Percentiles rank a stretch among this genome's conserved stretches.
phyloP scores from a whole-genome alignment of 2,797 vertebrate genomes.

The Gallinago stenura region DNA sequence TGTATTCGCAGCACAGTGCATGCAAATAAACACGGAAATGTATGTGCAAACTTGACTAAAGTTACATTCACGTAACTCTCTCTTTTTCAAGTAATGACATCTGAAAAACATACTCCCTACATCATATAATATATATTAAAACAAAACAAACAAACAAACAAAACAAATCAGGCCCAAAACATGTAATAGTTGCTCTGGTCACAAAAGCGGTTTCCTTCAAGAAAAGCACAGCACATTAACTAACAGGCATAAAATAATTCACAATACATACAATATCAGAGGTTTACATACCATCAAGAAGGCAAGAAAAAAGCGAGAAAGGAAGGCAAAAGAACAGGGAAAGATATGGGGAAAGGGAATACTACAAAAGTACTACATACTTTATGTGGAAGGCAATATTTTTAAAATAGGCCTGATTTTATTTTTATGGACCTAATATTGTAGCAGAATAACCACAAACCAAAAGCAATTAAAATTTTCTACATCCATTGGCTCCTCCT shows the following conservation, averaged over 20 bases:
- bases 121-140: background rate
- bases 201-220: constrained; percentile 24
- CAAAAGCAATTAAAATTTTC: background rate
- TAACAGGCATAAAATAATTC: constrained; percentile 66
- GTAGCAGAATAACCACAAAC: constrained; percentile 16
- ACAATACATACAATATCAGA: constrained; percentile 51
- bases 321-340: constrained; percentile 30
- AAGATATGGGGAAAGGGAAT: constrained; percentile 22
- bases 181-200: constrained; percentile 41
- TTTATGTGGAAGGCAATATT: constrained; percentile 19
- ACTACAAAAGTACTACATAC: background rate
- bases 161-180: constrained; percentile 36
- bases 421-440: background rate
- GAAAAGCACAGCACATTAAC: constrained; percentile 65
- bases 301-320: background rate
- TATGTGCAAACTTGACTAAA: background rate
- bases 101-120: background rate
- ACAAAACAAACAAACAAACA: constrained; percentile 55
- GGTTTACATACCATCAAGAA: constrained; percentile 58
- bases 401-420: background rate
- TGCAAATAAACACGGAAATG: background rate
- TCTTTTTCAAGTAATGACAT: background rate
- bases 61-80: background rate
- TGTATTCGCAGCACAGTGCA: background rate
- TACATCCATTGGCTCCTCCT: background rate